Evolutionary conservation across 2,888 invertebrate genomes (phyloP), one percentile per base, ranked within the genome.

Genomic region (Drosophila birchii): DNA sequence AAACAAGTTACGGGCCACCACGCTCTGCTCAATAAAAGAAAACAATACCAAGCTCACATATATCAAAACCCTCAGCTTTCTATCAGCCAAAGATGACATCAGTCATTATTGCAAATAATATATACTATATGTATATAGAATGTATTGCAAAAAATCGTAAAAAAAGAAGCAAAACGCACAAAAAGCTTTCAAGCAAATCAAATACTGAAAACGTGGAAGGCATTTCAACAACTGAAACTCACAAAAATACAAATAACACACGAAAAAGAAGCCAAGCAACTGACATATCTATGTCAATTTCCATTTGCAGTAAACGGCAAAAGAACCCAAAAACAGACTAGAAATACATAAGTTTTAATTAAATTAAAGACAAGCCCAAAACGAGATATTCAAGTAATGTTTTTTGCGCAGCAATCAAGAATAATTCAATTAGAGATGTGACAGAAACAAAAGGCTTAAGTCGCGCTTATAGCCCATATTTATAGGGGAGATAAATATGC

Each of bases 211-310:
- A 75, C 75, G 75, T 82, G 78, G 71, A 71, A 79, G 78, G 82
- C 80, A 82, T 72, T 75, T 66, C 18, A 80, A 54, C 51, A 59
- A 68, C 47, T 38, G 38, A 49, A 55, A 61, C 44, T 51, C 51
- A 51, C 51, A 34, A 51, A 60, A 58, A 36, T 39, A 39, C 43
- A 53, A 68, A 66, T 45, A 56, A 59, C 49, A 61, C 38, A 45
- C n/a, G n/a, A 63, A 62, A 51, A 23, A 69, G 78, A 81, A 84
- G 82, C 77, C 85, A 73, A 69, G 57, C 69, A 57, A 62, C 53
- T 51, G 53, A 49, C 55, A 57, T 67, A 73, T 61, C 72, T 77
- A 73, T 86, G 88, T 72, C 88, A 82, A 78, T 88, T 86, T 80
- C 76, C 81, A 75, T 87, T 84, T 76, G 56, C 70, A 78, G 72